phyloP scores from a whole-genome alignment of 30 jellyfish, hydroid and myxozoan species.

The Cassiopea andromeda region DNA sequence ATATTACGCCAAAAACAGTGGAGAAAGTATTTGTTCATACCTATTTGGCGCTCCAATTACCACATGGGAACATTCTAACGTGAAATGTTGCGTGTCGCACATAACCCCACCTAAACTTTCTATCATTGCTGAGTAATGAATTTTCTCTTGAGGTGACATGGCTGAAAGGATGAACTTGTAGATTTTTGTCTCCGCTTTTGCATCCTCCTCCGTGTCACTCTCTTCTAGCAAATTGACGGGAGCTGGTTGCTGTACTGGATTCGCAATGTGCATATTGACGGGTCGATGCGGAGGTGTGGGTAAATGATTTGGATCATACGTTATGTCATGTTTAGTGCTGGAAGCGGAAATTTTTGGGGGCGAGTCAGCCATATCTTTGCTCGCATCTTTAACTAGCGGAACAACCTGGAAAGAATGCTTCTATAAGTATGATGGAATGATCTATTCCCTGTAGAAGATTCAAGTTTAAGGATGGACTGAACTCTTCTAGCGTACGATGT shows the following conservation, averaged over 20 bases:
- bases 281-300: constrained; percentile 71
- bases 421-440: background rate
- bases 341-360: background rate
- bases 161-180: constrained; percentile 82
- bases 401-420: background rate
- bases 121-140: constrained; percentile 85
- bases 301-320: constrained; percentile 6
- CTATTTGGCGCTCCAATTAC: constrained; percentile 93
- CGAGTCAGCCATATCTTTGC: background rate
- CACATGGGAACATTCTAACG: constrained; percentile 89
- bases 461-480: no score
- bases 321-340: background rate
- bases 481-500: no score
- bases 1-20: background rate
- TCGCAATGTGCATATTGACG: constrained; percentile 59
- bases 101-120: constrained; percentile 91
- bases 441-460: no score
- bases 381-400: background rate
- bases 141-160: constrained; percentile 92
- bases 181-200: background rate
- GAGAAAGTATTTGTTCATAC: constrained; percentile 10
- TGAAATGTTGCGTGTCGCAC: constrained; percentile 81
- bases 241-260: constrained; percentile 72
- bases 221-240: constrained; percentile 71
- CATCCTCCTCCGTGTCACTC: constrained; percentile 25